Conservation (phyloP, 1,140 invertebrate genomes). For the Lepidurus packardi region DNA sequence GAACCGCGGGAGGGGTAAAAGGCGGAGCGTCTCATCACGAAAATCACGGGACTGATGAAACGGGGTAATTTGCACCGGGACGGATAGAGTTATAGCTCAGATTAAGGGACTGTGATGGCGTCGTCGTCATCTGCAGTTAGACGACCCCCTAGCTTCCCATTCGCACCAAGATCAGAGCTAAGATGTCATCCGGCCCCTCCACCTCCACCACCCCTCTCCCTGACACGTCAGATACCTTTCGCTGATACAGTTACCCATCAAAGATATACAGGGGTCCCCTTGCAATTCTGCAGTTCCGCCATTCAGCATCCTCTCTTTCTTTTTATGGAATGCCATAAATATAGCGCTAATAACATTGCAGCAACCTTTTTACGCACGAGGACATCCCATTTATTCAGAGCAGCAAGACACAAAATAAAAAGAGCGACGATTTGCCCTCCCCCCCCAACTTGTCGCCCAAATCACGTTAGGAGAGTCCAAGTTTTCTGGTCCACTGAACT, state of each 20-base stretch:
- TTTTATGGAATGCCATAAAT: slow-evolving; percentile 6
- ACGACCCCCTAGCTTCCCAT: slow-evolving; percentile 8
- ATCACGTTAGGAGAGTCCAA: slow-evolving; percentile 9
- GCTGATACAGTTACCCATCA: slow-evolving; percentile 2
- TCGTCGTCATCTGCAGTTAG: slow-evolving; percentile 4
- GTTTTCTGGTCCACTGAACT: not conserved
- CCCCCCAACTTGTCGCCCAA: slow-evolving; percentile 1
- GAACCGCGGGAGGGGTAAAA: not conserved
- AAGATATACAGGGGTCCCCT: not conserved
- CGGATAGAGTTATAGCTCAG: slow-evolving; percentile 3
- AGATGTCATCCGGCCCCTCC: not conserved
- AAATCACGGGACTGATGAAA: slow-evolving; percentile 15
- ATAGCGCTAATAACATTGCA: not conserved
- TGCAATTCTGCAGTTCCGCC: not conserved
- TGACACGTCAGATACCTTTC: not conserved
- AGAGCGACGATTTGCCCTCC: not conserved
- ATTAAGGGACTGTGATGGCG: slow-evolving; percentile 18
- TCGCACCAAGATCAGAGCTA: slow-evolving; percentile 3
- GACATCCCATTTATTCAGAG: too few species aligned
- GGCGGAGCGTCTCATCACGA: not conserved
- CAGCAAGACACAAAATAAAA: too few species aligned
- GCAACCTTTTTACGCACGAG: too few species aligned
- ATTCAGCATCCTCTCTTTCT: not conserved
- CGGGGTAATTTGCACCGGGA: slow-evolving; percentile 8
- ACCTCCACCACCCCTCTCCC: not conserved